Base-by-base conservation (phyloP, 1,140 invertebrate genomes). In the Magallana angulata region DNA sequence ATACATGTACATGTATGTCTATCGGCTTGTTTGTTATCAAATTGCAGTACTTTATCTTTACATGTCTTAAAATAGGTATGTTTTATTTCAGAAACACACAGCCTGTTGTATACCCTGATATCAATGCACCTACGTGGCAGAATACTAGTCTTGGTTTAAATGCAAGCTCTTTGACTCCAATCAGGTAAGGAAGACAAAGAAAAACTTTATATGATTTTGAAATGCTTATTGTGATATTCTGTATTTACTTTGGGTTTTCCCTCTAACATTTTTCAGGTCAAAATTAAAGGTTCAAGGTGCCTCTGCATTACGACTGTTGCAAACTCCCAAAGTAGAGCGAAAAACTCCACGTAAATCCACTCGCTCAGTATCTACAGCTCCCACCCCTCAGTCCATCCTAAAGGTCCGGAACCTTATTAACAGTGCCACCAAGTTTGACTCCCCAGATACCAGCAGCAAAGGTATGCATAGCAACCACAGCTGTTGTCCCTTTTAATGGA, bases 351-450 rank as follows among this genome's bases (percentile, higher is more conserved):
- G 85, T 2, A 87, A 85, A 48, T 85, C 59, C n/a, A 71, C 71
- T 8, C 87, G 59, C 48, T 91, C 82, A 58, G 81, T 71, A 95
- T 96, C 86, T 0, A 81, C 68, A 48, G 85, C 64, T 11, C 85
- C 85, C n/a, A 93, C 92, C 14, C 92, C 93, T 11, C 92, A 93
- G 89, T 93, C 92, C n/a, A 93, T 93, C 48, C 85, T 93, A 30
- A 93, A 93, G 88, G 92, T 93, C 62, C 83, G 87, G 7, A 85
- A 88, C 82, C 80, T 90, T 48, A 89, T 91, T 0, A 82, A 88
- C 4, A 89, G 85, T 58, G 88, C 82, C 16, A 56, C 57, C 57
- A 83, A 87, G 56, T 14, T 83, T 12, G 71, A 64, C n/a, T 84
- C 88, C 18, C 16, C 84, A 82, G 16, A 87, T 18, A 87, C 83